Base-by-base conservation (phyloP, 2,888 invertebrate genomes). In the Amphipoea lucens region DNA sequence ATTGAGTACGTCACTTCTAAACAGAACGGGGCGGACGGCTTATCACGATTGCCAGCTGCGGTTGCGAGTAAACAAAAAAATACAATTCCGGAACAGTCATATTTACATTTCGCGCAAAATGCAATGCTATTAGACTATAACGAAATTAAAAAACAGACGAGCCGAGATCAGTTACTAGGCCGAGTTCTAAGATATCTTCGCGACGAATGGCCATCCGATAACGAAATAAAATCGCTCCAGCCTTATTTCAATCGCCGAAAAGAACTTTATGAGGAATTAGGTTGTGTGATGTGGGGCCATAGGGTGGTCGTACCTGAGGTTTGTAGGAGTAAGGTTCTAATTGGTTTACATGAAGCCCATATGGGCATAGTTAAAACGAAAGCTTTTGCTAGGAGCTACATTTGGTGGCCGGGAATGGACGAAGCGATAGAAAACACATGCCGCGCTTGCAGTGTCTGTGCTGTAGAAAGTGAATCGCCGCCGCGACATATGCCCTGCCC, bases 401-500 rank as follows among this genome's bases (percentile, higher is more conserved):
- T 85, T n/a, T 83, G 82, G 45, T 45, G 45, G 45, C 45, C 45
- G 45, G 45, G 45, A 11, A 11, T 45, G 45, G 45, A 45, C 45
- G 83, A 77, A 93, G 88, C 67, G 91, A 23, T 87, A 1, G 83
- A 87, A 23, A 45, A 40, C 0, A 60, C 60, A n/a, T 69, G 11
- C 45, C 45, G 45, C 1, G 45, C 1, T 45, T 45, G 45, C 11
- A 11, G 11, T 45, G 45, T 45, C 45, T 85, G 83, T 60, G 82
- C 82, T 1, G 63, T 42, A 9, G 74, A 60, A 20, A 72, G 76
- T 3, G 68, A 75, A 4, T 29, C 94, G 94, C 81, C 82, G 14
- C 82, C 79, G 6, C 60, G 57, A 45, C 77, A 77, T 4, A 57
- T 57, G 17, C 68, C 81, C 2, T 57, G 63, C 2, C 63, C 74